A percentile compares a stretch with the other conserved stretches of the same genome.
Conservation (phyloP, 2,113 vertebrate species). For the Pseudorhombus dupliciocellatus region DNA sequence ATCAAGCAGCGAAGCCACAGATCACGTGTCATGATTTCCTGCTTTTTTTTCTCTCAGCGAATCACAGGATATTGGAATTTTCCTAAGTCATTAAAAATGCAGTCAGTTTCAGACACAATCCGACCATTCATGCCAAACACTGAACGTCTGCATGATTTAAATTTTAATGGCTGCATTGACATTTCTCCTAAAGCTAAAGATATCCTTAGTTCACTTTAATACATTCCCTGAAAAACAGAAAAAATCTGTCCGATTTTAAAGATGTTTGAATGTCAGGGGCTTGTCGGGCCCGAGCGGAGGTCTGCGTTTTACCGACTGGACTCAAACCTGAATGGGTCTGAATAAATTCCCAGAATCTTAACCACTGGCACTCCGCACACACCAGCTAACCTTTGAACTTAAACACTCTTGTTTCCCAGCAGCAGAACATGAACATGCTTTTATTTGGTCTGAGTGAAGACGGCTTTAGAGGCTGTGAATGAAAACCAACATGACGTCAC, state of each 20-base stretch:
- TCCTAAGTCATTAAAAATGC: constrained; percentile 48
- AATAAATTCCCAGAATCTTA: no score
- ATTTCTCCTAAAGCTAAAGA: background rate
- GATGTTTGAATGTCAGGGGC: no score
- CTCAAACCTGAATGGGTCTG: no score
- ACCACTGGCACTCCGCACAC: no score
- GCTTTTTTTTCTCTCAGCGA: constrained; percentile 16
- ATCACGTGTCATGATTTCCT: background rate
- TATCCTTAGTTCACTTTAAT: background rate
- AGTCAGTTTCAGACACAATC: constrained; percentile 52
- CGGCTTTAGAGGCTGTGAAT: background rate
- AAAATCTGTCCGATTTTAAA: no score
- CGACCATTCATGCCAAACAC: constrained; percentile 40
- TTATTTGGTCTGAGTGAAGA: background rate
- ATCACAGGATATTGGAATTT: constrained; percentile 36
- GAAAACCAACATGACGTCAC: background rate
- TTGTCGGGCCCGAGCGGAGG: no score
- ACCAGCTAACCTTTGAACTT: no score
- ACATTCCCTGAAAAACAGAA: no score
- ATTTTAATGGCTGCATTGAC: constrained; percentile 15
- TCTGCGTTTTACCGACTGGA: no score
- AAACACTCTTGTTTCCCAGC: background rate
- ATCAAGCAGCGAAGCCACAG: background rate
- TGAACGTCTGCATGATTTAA: constrained; percentile 8
- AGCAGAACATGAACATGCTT: background rate